Percentiles rank a stretch among this genome's conserved stretches.
These are phyloP conservation scores for Galemys pyrenaicus DNA, from an alignment of 2,113 vertebrate genomes.

Conservation along the genomic window DNA sequence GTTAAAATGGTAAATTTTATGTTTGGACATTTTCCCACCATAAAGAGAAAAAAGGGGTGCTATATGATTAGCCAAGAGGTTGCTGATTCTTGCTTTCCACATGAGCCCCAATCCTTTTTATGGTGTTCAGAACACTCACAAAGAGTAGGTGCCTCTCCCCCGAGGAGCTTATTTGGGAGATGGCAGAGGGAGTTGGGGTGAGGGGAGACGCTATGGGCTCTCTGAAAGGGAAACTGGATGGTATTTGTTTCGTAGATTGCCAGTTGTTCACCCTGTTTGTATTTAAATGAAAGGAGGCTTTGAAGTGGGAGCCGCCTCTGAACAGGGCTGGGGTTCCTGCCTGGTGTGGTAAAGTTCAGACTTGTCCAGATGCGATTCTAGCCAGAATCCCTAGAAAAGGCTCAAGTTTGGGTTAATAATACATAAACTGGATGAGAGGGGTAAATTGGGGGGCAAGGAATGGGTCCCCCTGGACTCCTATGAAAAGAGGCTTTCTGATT, in stretches of 20 bases:
- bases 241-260: conserved; percentile 76
- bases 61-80: background rate
- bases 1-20: background rate
- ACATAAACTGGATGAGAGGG: conserved; percentile 42
- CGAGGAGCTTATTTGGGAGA: background rate
- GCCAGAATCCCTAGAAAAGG: conserved; percentile 74
- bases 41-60: background rate
- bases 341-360: conserved; percentile 73
- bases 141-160: background rate
- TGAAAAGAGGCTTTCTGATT: conserved; percentile 33
- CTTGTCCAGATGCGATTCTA: conserved; percentile 75
- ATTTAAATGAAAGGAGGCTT: conserved; percentile 79
- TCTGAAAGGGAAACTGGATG: conserved; percentile 61
- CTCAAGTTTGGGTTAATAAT: conserved; percentile 69
- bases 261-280: conserved; percentile 78
- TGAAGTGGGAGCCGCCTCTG: conserved; percentile 72
- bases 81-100: background rate
- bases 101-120: background rate
- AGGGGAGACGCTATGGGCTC: background rate
- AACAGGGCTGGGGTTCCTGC: conserved; percentile 66
- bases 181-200: background rate
- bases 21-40: background rate
- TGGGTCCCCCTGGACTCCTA: background rate
- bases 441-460: background rate
- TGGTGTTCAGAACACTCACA: background rate